Evolutionary conservation across 2,888 invertebrate species (phyloP), one percentile per base, ranked within the genome.

Genomic region (Oeneis ivallda): DNA sequence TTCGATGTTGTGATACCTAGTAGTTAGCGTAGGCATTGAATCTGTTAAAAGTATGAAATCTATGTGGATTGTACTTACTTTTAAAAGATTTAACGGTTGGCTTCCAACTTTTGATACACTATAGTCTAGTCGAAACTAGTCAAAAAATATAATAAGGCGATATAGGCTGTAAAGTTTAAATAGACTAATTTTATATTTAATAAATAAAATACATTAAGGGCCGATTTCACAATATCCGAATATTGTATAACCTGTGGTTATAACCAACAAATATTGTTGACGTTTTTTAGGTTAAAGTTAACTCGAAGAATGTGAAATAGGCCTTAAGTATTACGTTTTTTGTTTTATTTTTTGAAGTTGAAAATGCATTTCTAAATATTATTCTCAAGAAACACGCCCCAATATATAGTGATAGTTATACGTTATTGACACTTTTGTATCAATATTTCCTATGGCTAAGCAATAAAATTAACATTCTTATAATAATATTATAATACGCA

Each of bases 1-100:
- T 60, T 71, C 62, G 66, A 68, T 68, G 69, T 69, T 68, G 71
- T 71, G 69, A 69, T 65, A 61, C 50, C 62, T 65, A 64, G 66
- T 67, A 65, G 68, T 11, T 67, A 67, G 61, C 15, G 59, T 70
- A 70, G 71, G 34, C 8, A 17, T 56, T 43, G 7, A 63, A 37
- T 49, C 49, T 47, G 2, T 60, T 60, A n/a, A 65, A 63, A 56
- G 54, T 63, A 41, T 39, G 49, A 50, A 58, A 52, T 7, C 34
- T 39, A 11, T 53, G 15, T 45, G 17, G 47, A 47, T 53, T 39
- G 32, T 37, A 43, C 58, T 61, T 37, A 43, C 58, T 61, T 57
- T 64, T 60, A 58, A 34, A 59, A 19, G 52, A 39, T 59, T 53
- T 60, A 50, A 59, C 32, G 19, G 52, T 64, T 66, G 64, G 68